These are phyloP conservation scores for Anomalospiza imberbis DNA, from an alignment of 2,797 vertebrate species.

Conservation along the genomic window DNA sequence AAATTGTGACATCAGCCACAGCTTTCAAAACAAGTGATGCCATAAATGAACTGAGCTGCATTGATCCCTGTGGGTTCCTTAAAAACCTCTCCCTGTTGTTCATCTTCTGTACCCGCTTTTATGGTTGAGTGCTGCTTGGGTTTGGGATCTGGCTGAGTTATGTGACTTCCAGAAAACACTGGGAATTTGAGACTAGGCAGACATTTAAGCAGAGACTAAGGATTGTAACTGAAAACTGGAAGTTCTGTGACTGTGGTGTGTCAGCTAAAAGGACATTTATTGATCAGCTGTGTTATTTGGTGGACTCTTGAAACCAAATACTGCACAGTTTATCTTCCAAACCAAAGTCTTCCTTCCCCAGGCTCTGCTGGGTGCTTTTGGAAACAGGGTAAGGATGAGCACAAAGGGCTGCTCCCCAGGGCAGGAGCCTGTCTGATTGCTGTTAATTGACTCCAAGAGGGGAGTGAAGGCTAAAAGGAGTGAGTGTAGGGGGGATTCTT, in stretches of 20 bases:
- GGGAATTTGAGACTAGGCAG: background rate
- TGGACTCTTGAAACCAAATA: constrained; percentile 39
- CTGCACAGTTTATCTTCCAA: background rate
- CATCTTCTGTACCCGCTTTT: background rate
- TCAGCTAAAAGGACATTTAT: background rate
- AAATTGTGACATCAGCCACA: constrained; percentile 46
- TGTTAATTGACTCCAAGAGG: background rate
- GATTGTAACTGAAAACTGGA: background rate
- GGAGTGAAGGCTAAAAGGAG: background rate
- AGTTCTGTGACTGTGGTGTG: rapidly evolving
- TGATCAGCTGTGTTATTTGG: background rate
- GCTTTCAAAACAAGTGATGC: constrained; percentile 57
- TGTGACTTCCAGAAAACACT: background rate
- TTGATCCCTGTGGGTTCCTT: constrained; percentile 11
- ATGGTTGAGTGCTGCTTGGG: background rate
- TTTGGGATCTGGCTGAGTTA: background rate
- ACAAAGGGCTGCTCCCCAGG: background rate
- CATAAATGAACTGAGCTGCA: constrained; percentile 34
- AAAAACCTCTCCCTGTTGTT: background rate
- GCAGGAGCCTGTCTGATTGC: background rate
- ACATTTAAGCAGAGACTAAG: background rate
- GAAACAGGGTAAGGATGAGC: background rate
- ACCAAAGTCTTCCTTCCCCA: background rate
- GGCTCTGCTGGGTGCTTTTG: background rate
- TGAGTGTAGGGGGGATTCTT: background rate